Evolutionary conservation across 2,797 vertebrate genomes (phyloP), one percentile per base, ranked within the genome.

Genomic region (Agapornis canus): DNA sequence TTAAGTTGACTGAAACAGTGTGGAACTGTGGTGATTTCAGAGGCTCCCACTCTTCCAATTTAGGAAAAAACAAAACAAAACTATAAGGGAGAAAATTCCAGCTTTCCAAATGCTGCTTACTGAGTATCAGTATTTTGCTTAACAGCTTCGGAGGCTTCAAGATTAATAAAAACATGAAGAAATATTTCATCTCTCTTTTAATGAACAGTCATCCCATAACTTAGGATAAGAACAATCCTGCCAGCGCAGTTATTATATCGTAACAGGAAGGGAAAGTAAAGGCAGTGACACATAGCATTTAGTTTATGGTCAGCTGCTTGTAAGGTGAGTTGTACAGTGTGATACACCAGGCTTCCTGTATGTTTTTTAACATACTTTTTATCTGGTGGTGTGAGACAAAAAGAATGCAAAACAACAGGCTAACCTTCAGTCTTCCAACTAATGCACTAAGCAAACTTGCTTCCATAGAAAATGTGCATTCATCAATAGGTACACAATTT

Each of bases 1-100:
- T 92, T 95, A 95, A 73, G 21, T 8, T 85, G 83, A 69, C 64
- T 70, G 80, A 84, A 94, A 86, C 64, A 82, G 82, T 40, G 29
- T 64, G 80, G 69, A 95, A 85, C 26, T 56, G 37, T 20, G 35
- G 11, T 68, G 48, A 9, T 77, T 80, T 89, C 81, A 82, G 64
- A 77, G 21, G 15, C 48, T 89, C 10, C 15, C 26, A 32, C 22
- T 86, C 40, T 68, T 77, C 19, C 21, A 49, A 1, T 19, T n/a
- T 6, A 4, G 31, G 13, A 1, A 20, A 75, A 22, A 71, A 21
- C 0, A 1, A 2, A 1, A 1, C 42, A 40, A 29, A 89, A 48
- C 16, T 22, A 72, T 56, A 82, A 40, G 8, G 17, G 47, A 48
- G 13, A 4, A 94, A 84, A 83, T 82, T 79, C 27, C 64, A 85